A percentile compares a stretch with the other conserved stretches of the same genome.
These are phyloP conservation scores for Drosophila sp. DNA, from an alignment of 1,140 invertebrate genomes.

Conservation along the genomic window DNA sequence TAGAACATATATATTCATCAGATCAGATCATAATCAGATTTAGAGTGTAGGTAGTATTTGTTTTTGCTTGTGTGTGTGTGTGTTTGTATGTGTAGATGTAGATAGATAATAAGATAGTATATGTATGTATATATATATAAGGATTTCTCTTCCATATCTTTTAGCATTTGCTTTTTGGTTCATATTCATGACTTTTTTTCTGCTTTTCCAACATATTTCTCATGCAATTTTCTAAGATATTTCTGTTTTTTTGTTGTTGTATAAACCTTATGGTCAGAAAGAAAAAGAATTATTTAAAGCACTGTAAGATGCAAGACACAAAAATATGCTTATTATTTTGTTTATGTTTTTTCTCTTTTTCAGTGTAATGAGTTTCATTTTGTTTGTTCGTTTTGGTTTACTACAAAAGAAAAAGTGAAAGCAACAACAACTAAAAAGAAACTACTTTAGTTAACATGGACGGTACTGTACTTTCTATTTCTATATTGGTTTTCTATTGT, in stretches of 20 bases:
- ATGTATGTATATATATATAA: slow-evolving; percentile 28
- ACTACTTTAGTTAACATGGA: slow-evolving; percentile 59
- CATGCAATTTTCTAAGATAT: slow-evolving; percentile 4
- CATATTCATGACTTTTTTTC: slow-evolving; percentile 21
- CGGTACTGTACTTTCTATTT: slow-evolving; percentile 65
- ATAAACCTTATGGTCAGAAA: not conserved
- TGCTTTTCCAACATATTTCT: not conserved
- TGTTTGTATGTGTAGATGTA: slow-evolving; percentile 42
- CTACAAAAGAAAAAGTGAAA: slow-evolving; percentile 5
- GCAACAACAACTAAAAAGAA: slow-evolving; percentile 36
- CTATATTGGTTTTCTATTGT: slow-evolving; percentile 8
- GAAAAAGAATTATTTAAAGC: slow-evolving; percentile 1
- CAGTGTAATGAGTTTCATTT: slow-evolving; percentile 23
- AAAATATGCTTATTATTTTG: slow-evolving; percentile 22
- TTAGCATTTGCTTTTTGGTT: slow-evolving; percentile 29
- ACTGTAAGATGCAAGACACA: slow-evolving; percentile 6
- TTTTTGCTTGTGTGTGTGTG: slow-evolving; percentile 45
- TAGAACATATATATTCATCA: slow-evolving; percentile 75
- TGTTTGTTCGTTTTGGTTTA: not conserved
- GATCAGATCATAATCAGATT: slow-evolving; percentile 52
- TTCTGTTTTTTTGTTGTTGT: too few species aligned
- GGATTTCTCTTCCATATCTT: slow-evolving; percentile 33
- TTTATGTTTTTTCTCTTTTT: slow-evolving; percentile 30
- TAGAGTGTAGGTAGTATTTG: slow-evolving; percentile 14
- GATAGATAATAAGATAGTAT: slow-evolving; percentile 49